These are phyloP conservation scores for Neodontobutis hainanensis DNA, from an alignment of 2,113 vertebrate species.

Conservation along the genomic window DNA sequence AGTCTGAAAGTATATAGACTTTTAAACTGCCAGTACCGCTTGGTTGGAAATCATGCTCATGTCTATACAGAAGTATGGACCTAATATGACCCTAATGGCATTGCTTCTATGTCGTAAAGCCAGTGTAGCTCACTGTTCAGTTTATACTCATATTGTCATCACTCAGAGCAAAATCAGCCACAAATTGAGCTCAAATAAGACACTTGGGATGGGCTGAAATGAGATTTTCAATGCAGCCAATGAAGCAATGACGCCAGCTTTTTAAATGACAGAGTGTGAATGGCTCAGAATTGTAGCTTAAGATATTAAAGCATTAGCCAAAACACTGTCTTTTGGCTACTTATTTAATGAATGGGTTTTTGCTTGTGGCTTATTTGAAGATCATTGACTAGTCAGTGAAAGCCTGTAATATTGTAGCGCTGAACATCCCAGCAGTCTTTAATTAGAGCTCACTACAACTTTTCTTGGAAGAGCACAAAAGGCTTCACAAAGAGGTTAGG, in stretches of 20 bases:
- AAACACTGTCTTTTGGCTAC: constrained; percentile 60
- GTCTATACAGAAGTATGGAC: neutral
- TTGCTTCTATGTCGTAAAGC: constrained; percentile 20
- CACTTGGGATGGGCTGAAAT: constrained; percentile 29
- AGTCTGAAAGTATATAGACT: too few relatives aligned
- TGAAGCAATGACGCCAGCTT: constrained; percentile 49
- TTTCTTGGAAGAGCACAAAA: constrained; percentile 55
- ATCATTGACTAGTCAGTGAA: constrained; percentile 55
- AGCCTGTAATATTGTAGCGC: constrained; percentile 61
- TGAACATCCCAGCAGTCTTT: constrained; percentile 60
- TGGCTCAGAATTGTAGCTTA: constrained; percentile 34
- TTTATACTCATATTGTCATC: constrained; percentile 43
- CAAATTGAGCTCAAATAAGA: constrained; percentile 48
- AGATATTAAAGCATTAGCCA: constrained; percentile 65
- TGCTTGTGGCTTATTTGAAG: constrained; percentile 74
- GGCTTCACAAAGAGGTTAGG: too few relatives aligned
- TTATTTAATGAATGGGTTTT: constrained; percentile 69
- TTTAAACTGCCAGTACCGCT: too few relatives aligned
- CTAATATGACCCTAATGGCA: constrained; percentile 16
- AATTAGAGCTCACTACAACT: constrained; percentile 67
- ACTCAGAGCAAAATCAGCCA: constrained; percentile 33
- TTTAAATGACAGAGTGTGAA: constrained; percentile 61
- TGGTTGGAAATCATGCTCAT: too few relatives aligned
- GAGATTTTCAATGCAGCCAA: constrained; percentile 32
- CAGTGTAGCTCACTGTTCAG: constrained; percentile 11